Conservation (phyloP, 2,113 vertebrate genomes). For the Arothron firmamentum region DNA sequence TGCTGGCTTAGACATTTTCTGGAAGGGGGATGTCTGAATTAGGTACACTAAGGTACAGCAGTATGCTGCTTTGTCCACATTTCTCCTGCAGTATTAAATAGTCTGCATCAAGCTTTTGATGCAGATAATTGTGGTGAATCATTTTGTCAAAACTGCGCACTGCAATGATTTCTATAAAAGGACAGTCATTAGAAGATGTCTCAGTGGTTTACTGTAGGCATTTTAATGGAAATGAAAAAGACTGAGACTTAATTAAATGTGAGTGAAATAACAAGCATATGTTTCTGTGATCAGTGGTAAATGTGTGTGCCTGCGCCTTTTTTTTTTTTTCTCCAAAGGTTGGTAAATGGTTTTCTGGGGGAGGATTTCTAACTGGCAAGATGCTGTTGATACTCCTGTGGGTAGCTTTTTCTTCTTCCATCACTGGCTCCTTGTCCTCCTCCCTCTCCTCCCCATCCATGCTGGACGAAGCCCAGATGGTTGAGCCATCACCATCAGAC, state of each 20-base stretch:
- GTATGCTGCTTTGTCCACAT: slow-evolving; percentile 12
- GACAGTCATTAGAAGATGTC: neutral
- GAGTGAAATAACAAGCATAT: neutral
- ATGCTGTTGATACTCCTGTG: slow-evolving; percentile 97
- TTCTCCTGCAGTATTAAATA: slow-evolving; percentile 10
- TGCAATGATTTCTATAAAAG: slow-evolving; percentile 9
- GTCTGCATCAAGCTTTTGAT: slow-evolving; percentile 13
- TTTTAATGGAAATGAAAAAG: neutral
- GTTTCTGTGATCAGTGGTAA: slow-evolving; percentile 10
- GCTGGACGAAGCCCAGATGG: slow-evolving; percentile 59
- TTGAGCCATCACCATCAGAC: slow-evolving; percentile 70
- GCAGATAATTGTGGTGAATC: slow-evolving; percentile 3
- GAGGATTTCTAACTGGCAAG: slow-evolving; percentile 88
- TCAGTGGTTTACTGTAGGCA: neutral
- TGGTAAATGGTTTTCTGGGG: slow-evolving; percentile 83
- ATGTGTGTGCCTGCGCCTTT: slow-evolving; percentile 33
- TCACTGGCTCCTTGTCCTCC: slow-evolving; percentile 63
- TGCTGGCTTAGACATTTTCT: slow-evolving; percentile 28
- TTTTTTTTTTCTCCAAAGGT: slow-evolving; percentile 68
- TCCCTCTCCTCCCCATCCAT: slow-evolving; percentile 62
- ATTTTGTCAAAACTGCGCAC: slow-evolving; percentile 6
- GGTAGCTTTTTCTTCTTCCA: slow-evolving; percentile 83
- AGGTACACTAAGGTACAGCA: slow-evolving; percentile 30
- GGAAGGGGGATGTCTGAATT: slow-evolving; percentile 8
- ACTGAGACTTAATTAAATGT: neutral